Base-by-base conservation (phyloP, 1,140 invertebrate genomes). In the Lithobius niger region DNA sequence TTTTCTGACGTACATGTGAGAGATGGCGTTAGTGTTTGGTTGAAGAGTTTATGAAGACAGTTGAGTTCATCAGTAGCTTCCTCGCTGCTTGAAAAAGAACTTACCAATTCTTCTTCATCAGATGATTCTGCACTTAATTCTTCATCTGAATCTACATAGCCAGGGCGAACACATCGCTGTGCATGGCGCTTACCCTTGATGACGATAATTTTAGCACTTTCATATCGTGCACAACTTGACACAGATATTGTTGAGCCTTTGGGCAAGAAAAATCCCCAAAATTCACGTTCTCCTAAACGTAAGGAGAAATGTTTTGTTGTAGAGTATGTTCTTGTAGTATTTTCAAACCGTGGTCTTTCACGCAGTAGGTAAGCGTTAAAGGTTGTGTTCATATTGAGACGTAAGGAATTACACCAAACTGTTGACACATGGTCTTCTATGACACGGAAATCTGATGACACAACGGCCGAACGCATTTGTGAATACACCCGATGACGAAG, bases 1-100 rank as follows among this genome's bases (percentile, higher is more conserved):
- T 3, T 18, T 4, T 19, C n/a, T 4, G 16, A 13, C 3, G 2
- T 22, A 31, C 54, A 55, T 6, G n/a, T 6, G 3, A 27, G 4
- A n/a, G 27, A 26, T 3, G 43, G 16, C 4, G 24, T n/a, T 3
- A 55, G 21, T 2, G 44, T 48, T 3, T 42, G 45, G 44, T 55
- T 55, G 16, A 55, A 48, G n/a, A 55, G 2, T 3, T 21, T 25
- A 24, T 21, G 27, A 6, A 3, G 4, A 42, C 44, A 52, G 13
- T 49, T 4, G 3, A 50, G 27, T 19, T 49, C 2, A 2, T 55
- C 45, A 6, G 21, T 18, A 16, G 51, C 44, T 24, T 55, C 54
- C 26, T 55, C 54, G 21, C 54, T 55, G 47, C 54, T 55, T 28
- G 54, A 55, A n/a, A 48, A 48, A 2, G 54, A 55, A 40, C 54